phyloP scores from a whole-genome alignment of 2,888 invertebrate genomes.

The Corbicula japonica region DNA sequence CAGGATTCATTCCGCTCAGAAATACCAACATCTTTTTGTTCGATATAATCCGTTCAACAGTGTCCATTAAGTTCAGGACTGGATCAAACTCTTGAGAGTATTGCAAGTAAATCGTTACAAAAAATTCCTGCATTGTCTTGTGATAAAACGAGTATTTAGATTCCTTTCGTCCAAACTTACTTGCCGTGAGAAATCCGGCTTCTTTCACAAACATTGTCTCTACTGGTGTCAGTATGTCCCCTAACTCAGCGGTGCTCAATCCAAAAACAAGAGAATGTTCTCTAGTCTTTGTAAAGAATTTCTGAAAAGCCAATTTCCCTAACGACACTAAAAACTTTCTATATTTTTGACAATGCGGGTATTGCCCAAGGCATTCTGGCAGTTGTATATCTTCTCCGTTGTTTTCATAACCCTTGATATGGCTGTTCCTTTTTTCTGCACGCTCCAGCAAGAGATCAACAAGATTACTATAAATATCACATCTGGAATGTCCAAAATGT shows the following conservation, averaged over 20 bases:
- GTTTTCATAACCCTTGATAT: neutral
- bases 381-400: neutral
- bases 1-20: neutral
- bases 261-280: neutral
- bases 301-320: neutral
- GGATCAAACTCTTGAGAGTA: neutral
- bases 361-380: neutral
- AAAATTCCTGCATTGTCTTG: slow-evolving; percentile 2
- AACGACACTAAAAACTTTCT: neutral
- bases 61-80: neutral
- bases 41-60: neutral
- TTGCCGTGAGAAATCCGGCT: neutral
- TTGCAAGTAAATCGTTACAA: neutral
- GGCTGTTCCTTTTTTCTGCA: neutral
- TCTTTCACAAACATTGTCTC: neutral
- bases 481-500: neutral
- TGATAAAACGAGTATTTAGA: neutral
- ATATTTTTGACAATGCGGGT: neutral
- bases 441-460: neutral
- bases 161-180: neutral
- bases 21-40: neutral
- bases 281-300: neutral
- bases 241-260: neutral
- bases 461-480: slow-evolving; percentile 3
- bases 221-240: neutral